Evolutionary conservation across 2,113 vertebrate species (phyloP).

Genomic region (Onychostruthus taczanowskii): DNA sequence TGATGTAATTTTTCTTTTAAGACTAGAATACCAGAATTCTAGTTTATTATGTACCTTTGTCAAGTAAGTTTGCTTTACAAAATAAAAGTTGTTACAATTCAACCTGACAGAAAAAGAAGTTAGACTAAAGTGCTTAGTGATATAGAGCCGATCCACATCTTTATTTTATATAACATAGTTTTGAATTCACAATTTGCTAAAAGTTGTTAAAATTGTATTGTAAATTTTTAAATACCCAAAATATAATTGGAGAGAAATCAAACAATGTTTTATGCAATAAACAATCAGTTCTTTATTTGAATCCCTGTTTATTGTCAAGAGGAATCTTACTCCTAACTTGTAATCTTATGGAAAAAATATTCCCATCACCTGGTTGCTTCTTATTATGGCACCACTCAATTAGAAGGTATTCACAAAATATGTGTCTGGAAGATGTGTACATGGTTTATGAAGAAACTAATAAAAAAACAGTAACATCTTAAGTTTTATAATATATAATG

Average conservation of each 20-base stretch:
- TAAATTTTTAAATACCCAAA: neutral
- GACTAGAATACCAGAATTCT: neutral
- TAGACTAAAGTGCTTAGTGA: neutral
- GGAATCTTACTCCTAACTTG: neutral
- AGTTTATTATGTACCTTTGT: neutral
- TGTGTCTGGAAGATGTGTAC: neutral
- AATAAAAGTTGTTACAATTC: neutral
- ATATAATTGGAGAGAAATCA: neutral
- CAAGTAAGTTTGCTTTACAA: neutral
- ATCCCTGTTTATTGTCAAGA: neutral
- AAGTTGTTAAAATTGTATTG: neutral
- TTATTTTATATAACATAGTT: neutral
- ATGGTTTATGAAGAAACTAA: neutral
- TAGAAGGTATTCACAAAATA: neutral
- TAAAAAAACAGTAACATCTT: neutral
- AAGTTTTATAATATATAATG: neutral
- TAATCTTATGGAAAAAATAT: neutral
- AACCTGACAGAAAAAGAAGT: neutral
- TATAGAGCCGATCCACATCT: neutral
- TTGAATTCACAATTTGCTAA: neutral
- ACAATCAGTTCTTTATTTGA: neutral
- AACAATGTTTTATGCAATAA: neutral
- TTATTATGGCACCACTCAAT: neutral
- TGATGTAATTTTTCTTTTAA: neutral
- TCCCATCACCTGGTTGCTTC: neutral